Evolutionary conservation across 1,140 invertebrate genomes (phyloP).

Genomic region (Cylas formicarius): DNA sequence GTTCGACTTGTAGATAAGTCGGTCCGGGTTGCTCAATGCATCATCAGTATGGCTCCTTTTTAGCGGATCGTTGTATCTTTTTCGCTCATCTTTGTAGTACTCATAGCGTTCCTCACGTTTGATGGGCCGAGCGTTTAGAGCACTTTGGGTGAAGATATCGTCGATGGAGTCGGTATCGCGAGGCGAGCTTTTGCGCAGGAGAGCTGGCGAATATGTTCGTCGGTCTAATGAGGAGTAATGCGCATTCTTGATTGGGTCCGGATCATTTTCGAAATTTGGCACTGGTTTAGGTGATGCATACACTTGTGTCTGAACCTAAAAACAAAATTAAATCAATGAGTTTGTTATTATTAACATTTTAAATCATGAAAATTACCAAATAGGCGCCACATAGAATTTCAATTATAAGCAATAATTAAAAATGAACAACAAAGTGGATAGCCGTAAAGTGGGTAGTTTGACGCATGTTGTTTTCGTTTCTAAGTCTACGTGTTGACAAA

Average conservation of each 20-base stretch:
- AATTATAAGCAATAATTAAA: too few relatives aligned
- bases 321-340: too few relatives aligned
- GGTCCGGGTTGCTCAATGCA: constrained; percentile 33
- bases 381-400: too few relatives aligned
- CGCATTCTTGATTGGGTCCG: constrained; percentile 21
- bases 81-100: constrained; percentile 32
- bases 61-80: constrained; percentile 33
- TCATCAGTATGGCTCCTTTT: constrained; percentile 39
- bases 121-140: constrained; percentile 33
- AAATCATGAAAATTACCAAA: too few relatives aligned
- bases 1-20: constrained; percentile 23
- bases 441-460: too few relatives aligned
- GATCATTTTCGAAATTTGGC: constrained; percentile 29
- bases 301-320: constrained; percentile 40
- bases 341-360: too few relatives aligned
- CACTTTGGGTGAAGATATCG: constrained; percentile 37
- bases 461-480: too few relatives aligned
- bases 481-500: too few relatives aligned
- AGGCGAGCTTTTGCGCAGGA: constrained; percentile 9
- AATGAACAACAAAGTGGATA: too few relatives aligned
- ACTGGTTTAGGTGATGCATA: constrained; percentile 29
- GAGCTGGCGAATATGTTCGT: constrained; percentile 19
- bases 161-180: constrained; percentile 35
- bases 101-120: constrained; percentile 31
- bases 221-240: constrained; percentile 25